phyloP scores from a whole-genome alignment of 2,888 invertebrate genomes.

The Lepas anatifera region DNA sequence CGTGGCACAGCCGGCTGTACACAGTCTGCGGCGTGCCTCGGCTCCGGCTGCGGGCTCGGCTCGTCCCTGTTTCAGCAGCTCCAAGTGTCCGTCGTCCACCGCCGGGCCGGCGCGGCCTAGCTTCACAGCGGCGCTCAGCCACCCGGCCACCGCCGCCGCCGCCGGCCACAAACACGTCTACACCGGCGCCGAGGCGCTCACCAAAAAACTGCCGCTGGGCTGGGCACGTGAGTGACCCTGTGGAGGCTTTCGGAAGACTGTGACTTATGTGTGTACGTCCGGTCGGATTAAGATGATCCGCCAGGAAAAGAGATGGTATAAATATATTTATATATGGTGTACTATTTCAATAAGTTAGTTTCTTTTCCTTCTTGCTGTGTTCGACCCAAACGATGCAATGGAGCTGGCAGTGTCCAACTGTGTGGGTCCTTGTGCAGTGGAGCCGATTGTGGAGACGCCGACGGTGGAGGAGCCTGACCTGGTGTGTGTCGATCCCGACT shows the following conservation, averaged over 20 bases:
- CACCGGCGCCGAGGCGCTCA: not conserved
- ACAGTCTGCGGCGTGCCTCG: too few species aligned
- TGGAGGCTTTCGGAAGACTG: too few species aligned
- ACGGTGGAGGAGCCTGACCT: not conserved
- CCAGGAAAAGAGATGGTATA: too few species aligned
- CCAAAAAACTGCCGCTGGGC: not conserved
- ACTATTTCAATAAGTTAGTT: too few species aligned
- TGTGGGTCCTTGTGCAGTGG: not conserved
- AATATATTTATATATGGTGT: too few species aligned
- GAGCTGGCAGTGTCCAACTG: too few species aligned
- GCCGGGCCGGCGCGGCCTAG: not conserved
- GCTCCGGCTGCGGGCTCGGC: conserved; percentile 90
- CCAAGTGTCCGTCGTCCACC: conserved; percentile 69
- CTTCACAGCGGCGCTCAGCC: not conserved
- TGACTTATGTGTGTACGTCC: too few species aligned
- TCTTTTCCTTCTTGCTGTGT: too few species aligned
- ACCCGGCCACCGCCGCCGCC: not conserved
- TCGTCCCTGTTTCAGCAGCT: conserved; percentile 82
- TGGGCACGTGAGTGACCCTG: not conserved
- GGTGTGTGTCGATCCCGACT: conserved; percentile 31
- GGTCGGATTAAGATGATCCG: too few species aligned
- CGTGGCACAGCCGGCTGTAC: too few species aligned
- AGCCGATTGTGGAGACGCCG: conserved; percentile 32
- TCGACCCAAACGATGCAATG: too few species aligned
- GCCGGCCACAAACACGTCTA: not conserved